Conservation (phyloP, 2,888 invertebrate species). For the Nycteola revayana region DNA sequence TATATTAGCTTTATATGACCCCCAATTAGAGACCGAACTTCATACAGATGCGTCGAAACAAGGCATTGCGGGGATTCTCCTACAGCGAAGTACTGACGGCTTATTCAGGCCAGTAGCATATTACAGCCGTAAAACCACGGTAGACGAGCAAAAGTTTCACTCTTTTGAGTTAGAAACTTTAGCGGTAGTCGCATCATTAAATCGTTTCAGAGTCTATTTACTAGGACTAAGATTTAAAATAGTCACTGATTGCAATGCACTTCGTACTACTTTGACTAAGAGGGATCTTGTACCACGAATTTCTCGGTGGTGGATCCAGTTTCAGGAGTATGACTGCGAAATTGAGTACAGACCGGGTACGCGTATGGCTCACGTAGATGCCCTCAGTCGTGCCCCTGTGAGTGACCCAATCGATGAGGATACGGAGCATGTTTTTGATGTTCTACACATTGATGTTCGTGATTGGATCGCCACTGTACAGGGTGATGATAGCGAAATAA, state of each 20-base stretch:
- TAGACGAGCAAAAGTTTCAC: conserved; percentile 18
- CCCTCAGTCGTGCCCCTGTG: conserved; percentile 3
- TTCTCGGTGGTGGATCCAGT: conserved; percentile 21
- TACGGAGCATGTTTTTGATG: neutral
- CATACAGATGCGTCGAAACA: neutral
- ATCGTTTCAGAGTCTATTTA: conserved; percentile 21
- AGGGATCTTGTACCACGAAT: conserved; percentile 23
- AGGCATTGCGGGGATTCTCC: neutral
- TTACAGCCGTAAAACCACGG: conserved; percentile 18
- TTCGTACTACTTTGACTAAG: conserved; percentile 21
- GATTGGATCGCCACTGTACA: conserved; percentile 4
- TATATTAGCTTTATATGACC: neutral
- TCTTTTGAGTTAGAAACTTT: conserved; percentile 12
- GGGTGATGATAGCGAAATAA: conserved; percentile 4
- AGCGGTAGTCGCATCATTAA: conserved; percentile 14
- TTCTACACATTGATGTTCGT: neutral
- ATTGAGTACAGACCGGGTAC: conserved; percentile 22
- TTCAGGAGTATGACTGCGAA: conserved; percentile 27
- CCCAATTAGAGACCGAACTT: neutral
- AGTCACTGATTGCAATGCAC: conserved; percentile 23
- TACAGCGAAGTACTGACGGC: neutral
- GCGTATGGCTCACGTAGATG: conserved; percentile 21
- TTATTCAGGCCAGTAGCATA: conserved; percentile 10
- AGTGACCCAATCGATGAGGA: neutral
- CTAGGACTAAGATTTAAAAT: conserved; percentile 8